Evolutionary conservation across 2,797 vertebrate species (phyloP), one percentile per base, ranked within the genome.

Genomic region (Tangara arthus): DNA sequence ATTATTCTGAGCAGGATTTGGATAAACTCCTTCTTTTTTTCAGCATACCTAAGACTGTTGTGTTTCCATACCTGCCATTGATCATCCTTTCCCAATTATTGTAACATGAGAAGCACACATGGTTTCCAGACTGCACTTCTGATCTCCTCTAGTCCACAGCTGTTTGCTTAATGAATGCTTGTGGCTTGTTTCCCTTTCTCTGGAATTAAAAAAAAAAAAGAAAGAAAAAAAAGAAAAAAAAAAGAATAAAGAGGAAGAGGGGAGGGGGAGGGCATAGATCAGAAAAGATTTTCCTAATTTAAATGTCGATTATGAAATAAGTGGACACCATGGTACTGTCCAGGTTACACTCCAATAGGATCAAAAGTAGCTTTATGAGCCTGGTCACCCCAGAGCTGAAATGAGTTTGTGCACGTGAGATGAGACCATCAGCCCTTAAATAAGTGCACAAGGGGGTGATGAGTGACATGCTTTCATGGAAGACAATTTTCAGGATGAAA

Each of bases 11-110:
- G 70, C 42, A 95, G 77, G 87, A 82, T 77, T 97, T n/a, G 18
- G 50, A 84, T 34, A 83, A 30, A 53, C 16, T 47, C 6, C 30
- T 35, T 50, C 26, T 88, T 39, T 66, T 65, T 78, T 17, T 19
- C 56, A 39, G 82, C 78, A 85, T 83, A 90, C 93, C 94, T 94
- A 77, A 95, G 89, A 84, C 86, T 95, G 77, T 95, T 87, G 39
- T 49, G 68, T 96, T 97, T 96, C 75, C 70, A 52, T 96, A 96
- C 85, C 97, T 97, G 97, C 79, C 61, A 56, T 49, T 93, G 84
- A 91, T 89, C 94, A 95, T 97, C 69, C 83, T 97, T 97, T 94
- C 94, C 95, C 94, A 97, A 89, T 97, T 96, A 94, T 69, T 93
- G 81, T 93, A 96, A 97, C 89, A 89, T 39, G 83, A 92, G 96